Percentiles rank a stretch among this genome's conserved stretches.
Conservation (phyloP, 2,113 vertebrate genomes). For the Gracilinanus agilis region DNA sequence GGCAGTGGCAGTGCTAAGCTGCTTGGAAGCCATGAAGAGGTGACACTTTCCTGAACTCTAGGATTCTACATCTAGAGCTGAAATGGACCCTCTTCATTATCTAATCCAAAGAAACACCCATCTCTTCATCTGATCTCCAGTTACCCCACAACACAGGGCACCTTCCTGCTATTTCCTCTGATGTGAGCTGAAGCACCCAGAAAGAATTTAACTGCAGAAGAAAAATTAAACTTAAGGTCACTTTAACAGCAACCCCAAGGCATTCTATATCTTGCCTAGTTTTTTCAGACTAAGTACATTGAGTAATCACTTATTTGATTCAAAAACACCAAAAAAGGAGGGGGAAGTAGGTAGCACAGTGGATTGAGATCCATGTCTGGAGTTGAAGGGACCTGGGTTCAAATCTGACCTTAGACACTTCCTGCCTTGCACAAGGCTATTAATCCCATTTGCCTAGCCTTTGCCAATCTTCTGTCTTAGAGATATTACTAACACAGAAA, state of each 20-base stretch:
- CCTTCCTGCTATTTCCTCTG: neutral
- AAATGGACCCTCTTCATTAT: neutral
- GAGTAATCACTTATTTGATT: constrained; percentile 34
- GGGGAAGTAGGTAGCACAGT: no score
- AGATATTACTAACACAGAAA: no score
- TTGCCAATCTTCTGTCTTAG: no score
- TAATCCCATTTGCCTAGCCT: no score
- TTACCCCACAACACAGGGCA: neutral
- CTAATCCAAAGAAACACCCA: neutral
- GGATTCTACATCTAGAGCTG: neutral
- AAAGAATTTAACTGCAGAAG: neutral
- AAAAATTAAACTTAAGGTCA: neutral
- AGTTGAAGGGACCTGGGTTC: no score
- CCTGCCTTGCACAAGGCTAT: no score
- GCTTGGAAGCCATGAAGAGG: neutral
- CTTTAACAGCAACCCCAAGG: constrained; percentile 5
- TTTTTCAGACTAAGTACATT: constrained; percentile 32
- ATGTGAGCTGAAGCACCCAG: neutral
- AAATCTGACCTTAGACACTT: no score
- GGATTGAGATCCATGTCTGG: no score
- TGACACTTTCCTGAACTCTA: neutral
- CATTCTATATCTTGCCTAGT: constrained; percentile 1
- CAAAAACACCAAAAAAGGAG: neutral
- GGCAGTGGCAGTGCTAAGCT: neutral
- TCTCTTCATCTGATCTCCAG: neutral